Conservation (phyloP, 2,888 invertebrate species). For the Oegoconia quadripuncta region DNA sequence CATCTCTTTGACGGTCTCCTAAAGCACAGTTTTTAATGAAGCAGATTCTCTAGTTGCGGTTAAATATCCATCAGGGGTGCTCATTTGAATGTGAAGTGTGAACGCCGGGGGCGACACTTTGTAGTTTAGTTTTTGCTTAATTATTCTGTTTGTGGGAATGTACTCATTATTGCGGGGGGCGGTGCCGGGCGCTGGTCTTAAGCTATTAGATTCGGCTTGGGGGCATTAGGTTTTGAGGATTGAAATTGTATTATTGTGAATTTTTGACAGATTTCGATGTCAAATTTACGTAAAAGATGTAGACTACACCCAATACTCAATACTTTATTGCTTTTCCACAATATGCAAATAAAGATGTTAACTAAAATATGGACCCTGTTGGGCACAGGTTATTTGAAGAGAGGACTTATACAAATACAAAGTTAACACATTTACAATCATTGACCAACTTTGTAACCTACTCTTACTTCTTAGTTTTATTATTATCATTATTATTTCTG, state of each 20-base stretch:
- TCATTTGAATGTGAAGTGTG: conserved; percentile 69
- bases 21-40: conserved; percentile 6
- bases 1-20: background rate
- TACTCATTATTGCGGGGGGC: conserved; percentile 54
- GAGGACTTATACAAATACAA: no score
- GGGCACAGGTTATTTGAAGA: no score
- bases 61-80: conserved; percentile 52
- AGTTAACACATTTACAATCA: no score
- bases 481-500: no score
- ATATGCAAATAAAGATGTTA: no score
- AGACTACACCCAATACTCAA: no score
- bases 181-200: conserved; percentile 37
- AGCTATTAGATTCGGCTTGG: conserved; percentile 69
- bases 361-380: no score
- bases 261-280: conserved; percentile 25
- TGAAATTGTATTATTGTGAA: conserved; percentile 24
- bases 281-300: no score
- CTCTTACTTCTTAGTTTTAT: no score
- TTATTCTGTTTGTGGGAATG: conserved; percentile 61
- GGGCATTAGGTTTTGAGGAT: conserved; percentile 47
- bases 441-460: no score
- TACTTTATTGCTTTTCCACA: no score
- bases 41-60: conserved; percentile 31
- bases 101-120: conserved; percentile 57
- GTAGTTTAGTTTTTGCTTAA: conserved; percentile 74